These are phyloP conservation scores for Hyperoodon ampullatus DNA, from an alignment of 2,113 vertebrate genomes.

Conservation along the genomic window DNA sequence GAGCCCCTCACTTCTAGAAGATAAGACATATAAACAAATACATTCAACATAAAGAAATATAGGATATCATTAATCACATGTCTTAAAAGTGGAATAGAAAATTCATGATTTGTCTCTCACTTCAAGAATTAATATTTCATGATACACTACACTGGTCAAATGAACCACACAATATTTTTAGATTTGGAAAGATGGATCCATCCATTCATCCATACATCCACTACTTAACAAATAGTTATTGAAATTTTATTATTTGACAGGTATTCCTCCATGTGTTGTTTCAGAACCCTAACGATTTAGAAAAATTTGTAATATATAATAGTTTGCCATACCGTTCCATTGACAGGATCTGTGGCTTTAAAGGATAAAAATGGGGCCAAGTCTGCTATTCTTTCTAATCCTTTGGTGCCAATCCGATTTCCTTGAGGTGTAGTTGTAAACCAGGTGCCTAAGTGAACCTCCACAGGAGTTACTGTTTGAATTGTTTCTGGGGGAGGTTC, in stretches of 20 bases:
- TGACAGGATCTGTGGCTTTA: constrained; percentile 90
- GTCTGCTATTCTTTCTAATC: constrained; percentile 78
- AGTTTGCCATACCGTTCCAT: constrained; percentile 86
- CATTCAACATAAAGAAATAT: background rate
- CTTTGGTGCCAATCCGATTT: constrained; percentile 87
- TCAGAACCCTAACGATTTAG: background rate
- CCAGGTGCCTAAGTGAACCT: constrained; percentile 86
- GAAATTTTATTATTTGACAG: background rate
- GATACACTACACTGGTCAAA: background rate
- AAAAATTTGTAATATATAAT: background rate
- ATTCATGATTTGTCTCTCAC: background rate
- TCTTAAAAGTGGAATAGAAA: background rate
- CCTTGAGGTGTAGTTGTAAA: constrained; percentile 92
- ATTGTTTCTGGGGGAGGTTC: constrained; percentile 57
- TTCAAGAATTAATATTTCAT: constrained; percentile 14
- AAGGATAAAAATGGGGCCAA: constrained; percentile 84
- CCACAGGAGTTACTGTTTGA: background rate
- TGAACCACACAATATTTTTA: background rate
- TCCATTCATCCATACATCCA: background rate
- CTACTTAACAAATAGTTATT: background rate
- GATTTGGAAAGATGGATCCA: background rate
- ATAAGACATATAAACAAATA: background rate
- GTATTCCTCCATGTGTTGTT: background rate
- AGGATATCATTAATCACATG: background rate
- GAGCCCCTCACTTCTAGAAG: background rate